phyloP scores from a whole-genome alignment of 1,140 invertebrate genomes.

The Drosophila punjabiensis region DNA sequence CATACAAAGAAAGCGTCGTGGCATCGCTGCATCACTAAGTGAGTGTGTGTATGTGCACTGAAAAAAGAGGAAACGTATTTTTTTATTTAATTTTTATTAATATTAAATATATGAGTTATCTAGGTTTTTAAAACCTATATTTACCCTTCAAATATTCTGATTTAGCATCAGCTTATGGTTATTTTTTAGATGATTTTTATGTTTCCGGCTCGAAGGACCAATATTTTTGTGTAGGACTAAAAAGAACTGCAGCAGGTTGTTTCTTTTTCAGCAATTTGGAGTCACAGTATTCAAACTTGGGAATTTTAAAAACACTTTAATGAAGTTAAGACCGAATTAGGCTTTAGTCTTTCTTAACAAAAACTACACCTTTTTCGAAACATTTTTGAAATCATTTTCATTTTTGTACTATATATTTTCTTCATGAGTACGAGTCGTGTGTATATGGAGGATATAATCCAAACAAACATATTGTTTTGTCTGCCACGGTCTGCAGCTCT shows the following conservation, averaged over 20 bases:
- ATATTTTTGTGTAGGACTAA: no score
- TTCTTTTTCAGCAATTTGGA: no score
- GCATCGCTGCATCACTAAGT: conserved; percentile 41
- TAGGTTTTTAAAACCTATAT: not conserved
- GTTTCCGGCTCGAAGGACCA: not conserved
- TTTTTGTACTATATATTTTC: not conserved
- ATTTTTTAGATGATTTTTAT: not conserved
- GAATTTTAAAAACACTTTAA: not conserved
- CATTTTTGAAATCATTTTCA: not conserved
- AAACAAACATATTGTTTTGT: conserved; percentile 84
- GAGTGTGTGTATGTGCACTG: conserved; percentile 11
- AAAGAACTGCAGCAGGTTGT: no score
- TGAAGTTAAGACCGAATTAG: not conserved
- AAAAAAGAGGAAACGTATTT: not conserved
- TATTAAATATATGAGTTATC: not conserved
- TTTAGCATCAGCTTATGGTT: not conserved
- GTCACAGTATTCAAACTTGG: not conserved
- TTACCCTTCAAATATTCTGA: not conserved
- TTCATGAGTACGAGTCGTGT: not conserved
- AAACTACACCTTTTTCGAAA: not conserved
- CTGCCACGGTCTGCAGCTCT: conserved; percentile 71
- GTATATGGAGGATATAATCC: conserved; percentile 68
- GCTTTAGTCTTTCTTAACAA: not conserved
- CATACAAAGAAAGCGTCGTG: conserved; percentile 77
- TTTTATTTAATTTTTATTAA: not conserved